These are phyloP conservation scores for Chiroxiphia lanceolata DNA, from an alignment of 2,797 vertebrate species.

Conservation along the genomic window DNA sequence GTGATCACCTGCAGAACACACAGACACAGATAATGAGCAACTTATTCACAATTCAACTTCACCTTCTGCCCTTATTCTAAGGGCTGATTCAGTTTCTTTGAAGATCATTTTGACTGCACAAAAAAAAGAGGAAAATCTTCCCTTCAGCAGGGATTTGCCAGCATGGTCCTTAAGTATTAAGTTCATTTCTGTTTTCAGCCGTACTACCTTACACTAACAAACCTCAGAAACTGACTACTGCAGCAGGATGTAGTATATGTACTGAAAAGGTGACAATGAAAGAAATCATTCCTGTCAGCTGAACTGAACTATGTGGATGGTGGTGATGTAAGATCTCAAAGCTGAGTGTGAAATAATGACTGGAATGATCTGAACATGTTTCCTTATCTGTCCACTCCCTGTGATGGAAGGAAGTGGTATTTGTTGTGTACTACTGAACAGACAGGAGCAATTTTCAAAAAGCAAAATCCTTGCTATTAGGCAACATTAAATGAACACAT, in stretches of 20 bases:
- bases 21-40: not conserved
- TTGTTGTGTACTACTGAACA: not conserved
- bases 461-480: not conserved
- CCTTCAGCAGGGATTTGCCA: not conserved
- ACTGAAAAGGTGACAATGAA: not conserved
- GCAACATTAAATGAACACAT: not conserved
- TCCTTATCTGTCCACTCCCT: not conserved
- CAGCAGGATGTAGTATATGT: not conserved
- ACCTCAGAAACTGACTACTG: not conserved
- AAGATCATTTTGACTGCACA: not conserved
- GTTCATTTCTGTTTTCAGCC: not conserved
- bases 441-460: not conserved
- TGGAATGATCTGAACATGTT: not conserved
- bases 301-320: not conserved
- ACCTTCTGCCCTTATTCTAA: not conserved
- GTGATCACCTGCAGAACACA: conserved; percentile 83
- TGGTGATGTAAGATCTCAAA: not conserved
- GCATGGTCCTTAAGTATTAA: not conserved
- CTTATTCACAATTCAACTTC: not conserved
- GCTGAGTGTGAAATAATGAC: not conserved
- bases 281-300: not conserved
- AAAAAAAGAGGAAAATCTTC: not conserved
- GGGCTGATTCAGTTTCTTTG: not conserved
- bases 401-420: not conserved
- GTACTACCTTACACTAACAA: not conserved